Conservation (phyloP, 1,140 invertebrate genomes). For the Amphibalanus amphitrite region DNA sequence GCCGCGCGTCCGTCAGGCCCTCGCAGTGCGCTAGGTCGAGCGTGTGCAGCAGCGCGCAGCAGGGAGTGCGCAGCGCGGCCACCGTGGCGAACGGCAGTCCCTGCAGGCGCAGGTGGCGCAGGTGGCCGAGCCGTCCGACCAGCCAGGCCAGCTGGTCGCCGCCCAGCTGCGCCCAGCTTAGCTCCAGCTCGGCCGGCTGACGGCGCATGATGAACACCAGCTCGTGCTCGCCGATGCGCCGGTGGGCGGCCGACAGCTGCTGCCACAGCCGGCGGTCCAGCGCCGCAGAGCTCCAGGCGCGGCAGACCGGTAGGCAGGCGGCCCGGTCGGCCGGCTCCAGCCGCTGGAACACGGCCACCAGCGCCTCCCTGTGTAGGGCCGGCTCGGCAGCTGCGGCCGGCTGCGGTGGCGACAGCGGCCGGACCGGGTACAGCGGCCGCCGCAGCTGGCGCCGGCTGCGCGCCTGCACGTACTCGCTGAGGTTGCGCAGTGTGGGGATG, state of each 20-base stretch:
- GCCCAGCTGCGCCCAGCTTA: slow-evolving; percentile 72
- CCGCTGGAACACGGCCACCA: slow-evolving; percentile 54
- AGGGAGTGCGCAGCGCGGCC: slow-evolving; percentile 58
- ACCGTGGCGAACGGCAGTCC: slow-evolving; percentile 57
- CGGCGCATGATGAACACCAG: slow-evolving; percentile 66
- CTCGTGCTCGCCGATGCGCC: slow-evolving; percentile 47
- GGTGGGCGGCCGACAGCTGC: slow-evolving; percentile 46
- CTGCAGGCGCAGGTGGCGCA: slow-evolving; percentile 57
- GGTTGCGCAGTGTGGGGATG: background rate
- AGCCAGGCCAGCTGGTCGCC: slow-evolving; percentile 75
- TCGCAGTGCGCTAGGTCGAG: slow-evolving; percentile 65
- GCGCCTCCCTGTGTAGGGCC: slow-evolving; percentile 31
- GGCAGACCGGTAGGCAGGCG: slow-evolving; percentile 63
- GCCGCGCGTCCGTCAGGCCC: slow-evolving; percentile 57
- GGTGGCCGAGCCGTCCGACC: slow-evolving; percentile 57
- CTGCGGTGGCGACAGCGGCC: slow-evolving; percentile 2
- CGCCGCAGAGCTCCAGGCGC: slow-evolving; percentile 63
- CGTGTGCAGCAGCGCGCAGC: slow-evolving; percentile 51
- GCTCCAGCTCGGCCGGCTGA: slow-evolving; percentile 56
- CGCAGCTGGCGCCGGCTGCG: background rate
- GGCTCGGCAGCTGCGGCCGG: slow-evolving; percentile 10
- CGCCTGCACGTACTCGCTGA: background rate
- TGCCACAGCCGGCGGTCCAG: slow-evolving; percentile 70
- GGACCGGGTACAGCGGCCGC: slow-evolving; percentile 1
- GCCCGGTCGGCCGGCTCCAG: slow-evolving; percentile 52